These are phyloP conservation scores for Peromyscus polionotus DNA, from an alignment of 2,113 vertebrate species.

Conservation along the genomic window DNA sequence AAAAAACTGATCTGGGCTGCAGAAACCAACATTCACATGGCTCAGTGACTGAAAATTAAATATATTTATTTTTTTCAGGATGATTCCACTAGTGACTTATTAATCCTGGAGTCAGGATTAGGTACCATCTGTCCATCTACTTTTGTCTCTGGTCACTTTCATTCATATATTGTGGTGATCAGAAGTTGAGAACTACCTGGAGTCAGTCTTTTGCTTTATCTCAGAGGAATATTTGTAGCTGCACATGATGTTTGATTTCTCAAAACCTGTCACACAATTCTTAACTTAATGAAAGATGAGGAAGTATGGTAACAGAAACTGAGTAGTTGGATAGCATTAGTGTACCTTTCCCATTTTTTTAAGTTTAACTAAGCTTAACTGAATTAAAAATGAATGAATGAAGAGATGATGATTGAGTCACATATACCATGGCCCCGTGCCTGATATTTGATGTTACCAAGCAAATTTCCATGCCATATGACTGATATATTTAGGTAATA, in stretches of 20 bases:
- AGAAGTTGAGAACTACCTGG: not conserved
- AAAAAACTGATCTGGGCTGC: not conserved
- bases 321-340: not conserved
- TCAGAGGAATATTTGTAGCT: not conserved
- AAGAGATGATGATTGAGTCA: not conserved
- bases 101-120: conserved; percentile 8
- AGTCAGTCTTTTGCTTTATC: not conserved
- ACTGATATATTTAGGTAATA: not conserved
- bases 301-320: not conserved
- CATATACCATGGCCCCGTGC: not conserved
- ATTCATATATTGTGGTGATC: not conserved
- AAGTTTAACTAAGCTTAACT: not conserved
- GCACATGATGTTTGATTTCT: not conserved
- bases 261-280: not conserved
- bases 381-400: conserved; percentile 1
- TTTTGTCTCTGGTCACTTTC: not conserved
- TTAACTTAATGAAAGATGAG: not conserved
- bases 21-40: not conserved
- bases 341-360: not conserved
- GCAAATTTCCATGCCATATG: not conserved
- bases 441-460: not conserved
- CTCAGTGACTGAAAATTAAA: conserved; percentile 14
- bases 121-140: not conserved
- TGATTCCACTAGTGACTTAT: not conserved
- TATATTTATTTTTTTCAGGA: not conserved